phyloP scores from a whole-genome alignment of 2,797 vertebrate species.

The Oreonectes daqikongensis region DNA sequence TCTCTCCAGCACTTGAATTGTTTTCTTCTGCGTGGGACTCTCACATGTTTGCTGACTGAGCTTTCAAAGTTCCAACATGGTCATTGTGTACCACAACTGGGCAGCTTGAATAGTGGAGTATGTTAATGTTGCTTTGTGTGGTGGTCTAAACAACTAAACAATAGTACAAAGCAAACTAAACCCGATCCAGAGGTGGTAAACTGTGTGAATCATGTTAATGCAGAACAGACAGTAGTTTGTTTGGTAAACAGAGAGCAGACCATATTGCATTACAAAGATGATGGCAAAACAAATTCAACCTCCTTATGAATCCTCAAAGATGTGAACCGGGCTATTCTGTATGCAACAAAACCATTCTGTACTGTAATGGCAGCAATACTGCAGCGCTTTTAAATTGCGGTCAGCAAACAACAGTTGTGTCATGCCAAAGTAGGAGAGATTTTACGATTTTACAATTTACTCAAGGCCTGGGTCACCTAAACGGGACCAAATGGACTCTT shows the following conservation, averaged over 20 bases:
- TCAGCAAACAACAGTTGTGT: slow-evolving; percentile 31
- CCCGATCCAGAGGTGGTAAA: slow-evolving; percentile 12
- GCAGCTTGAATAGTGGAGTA: neutral
- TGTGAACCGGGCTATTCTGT: neutral
- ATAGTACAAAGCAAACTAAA: slow-evolving; percentile 3
- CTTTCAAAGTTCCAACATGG: slow-evolving; percentile 1
- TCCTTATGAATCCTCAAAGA: neutral
- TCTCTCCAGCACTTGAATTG: neutral
- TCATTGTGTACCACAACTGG: slow-evolving; percentile 16
- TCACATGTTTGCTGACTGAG: neutral
- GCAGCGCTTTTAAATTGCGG: neutral
- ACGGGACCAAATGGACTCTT: slow-evolving; percentile 36
- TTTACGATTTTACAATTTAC: slow-evolving; percentile 23
- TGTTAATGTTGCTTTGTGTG: slow-evolving; percentile 12
- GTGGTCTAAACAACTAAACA: slow-evolving; percentile 29
- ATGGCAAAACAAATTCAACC: neutral
- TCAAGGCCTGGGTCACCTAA: slow-evolving; percentile 37
- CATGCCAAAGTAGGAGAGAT: slow-evolving; percentile 2
- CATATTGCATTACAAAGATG: slow-evolving; percentile 1
- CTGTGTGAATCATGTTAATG: slow-evolving; percentile 9
- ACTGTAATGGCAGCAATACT: neutral
- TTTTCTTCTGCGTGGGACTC: neutral
- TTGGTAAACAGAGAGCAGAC: neutral
- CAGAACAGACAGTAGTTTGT: slow-evolving; percentile 10
- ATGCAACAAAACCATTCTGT: neutral